A percentile compares a stretch with the other conserved stretches of the same genome.
These are phyloP conservation scores for Sula dactylatra DNA, from an alignment of 2,113 vertebrate genomes.

Conservation along the genomic window DNA sequence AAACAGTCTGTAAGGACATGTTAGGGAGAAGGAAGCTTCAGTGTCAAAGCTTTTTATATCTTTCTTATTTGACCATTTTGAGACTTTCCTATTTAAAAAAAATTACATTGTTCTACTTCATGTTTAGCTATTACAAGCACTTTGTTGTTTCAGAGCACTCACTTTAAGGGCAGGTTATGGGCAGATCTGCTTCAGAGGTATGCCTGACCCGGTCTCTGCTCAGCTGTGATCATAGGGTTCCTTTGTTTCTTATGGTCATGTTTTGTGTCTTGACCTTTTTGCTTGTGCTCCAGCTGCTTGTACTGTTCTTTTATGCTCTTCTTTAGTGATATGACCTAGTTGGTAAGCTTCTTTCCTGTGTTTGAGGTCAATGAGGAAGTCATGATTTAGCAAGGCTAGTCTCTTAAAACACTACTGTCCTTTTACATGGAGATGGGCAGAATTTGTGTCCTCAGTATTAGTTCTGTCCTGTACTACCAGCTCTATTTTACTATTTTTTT, in stretches of 20 bases:
- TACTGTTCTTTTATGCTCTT: not conserved
- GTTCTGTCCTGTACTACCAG: not conserved
- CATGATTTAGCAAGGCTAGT: not conserved
- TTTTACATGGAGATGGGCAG: not conserved
- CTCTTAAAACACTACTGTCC: not conserved
- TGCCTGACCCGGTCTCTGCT: not conserved
- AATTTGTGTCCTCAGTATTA: not conserved
- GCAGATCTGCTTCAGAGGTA: not conserved
- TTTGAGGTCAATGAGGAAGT: not conserved
- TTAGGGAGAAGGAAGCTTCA: not conserved
- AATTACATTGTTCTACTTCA: not conserved
- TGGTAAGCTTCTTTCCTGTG: not conserved
- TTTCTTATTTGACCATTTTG: not conserved
- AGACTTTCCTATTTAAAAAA: not conserved
- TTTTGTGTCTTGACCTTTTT: conserved; percentile 4
- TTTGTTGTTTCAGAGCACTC: not conserved
- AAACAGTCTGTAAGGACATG: not conserved
- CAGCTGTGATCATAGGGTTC: not conserved
- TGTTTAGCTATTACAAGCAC: not conserved
- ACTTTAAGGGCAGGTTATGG: not conserved
- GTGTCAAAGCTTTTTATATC: not conserved
- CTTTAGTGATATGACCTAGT: conserved; percentile 2
- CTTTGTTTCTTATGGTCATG: conserved; percentile 11
- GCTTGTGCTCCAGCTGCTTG: conserved; percentile 5
- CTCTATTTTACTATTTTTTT: not conserved